A percentile compares a stretch with the other conserved stretches of the same genome.
phyloP scores from a whole-genome alignment of 2,888 invertebrate species.

The Zhuqinia jingwanae region DNA sequence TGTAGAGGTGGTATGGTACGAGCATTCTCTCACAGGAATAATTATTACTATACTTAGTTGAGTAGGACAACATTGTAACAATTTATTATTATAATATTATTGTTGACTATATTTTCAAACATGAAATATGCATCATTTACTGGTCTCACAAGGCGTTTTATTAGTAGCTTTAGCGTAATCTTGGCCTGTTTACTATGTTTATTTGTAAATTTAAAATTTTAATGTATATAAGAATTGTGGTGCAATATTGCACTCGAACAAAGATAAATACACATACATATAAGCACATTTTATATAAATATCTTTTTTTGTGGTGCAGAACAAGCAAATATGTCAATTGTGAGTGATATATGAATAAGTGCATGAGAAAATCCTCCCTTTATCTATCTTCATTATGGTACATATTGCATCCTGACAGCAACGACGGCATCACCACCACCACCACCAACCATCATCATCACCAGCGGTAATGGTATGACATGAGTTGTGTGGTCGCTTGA shows the following conservation, averaged over 20 bases:
- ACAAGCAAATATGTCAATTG: conserved; percentile 56
- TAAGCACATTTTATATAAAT: conserved; percentile 39
- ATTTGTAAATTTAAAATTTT: conserved; percentile 16
- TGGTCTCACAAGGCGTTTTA: conserved; percentile 46
- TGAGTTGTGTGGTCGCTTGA: not conserved
- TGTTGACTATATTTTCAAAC: not conserved
- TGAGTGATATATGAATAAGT: conserved; percentile 54
- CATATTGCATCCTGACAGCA: conserved; percentile 51
- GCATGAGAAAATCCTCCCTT: conserved; percentile 65
- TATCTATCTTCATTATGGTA: conserved; percentile 44
- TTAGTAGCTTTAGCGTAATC: conserved; percentile 42
- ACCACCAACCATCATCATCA: no score
- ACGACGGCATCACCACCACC: no score
- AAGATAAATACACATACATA: not conserved
- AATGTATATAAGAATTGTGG: conserved; percentile 14
- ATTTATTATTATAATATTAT: not conserved
- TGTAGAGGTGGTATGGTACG: not conserved
- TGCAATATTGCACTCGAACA: conserved; percentile 27
- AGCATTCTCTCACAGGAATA: conserved; percentile 23
- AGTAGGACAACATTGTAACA: conserved; percentile 29
- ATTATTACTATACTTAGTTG: not conserved
- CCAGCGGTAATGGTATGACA: conserved; percentile 5
- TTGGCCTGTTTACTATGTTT: conserved; percentile 51
- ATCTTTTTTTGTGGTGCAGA: not conserved
- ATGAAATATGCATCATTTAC: conserved; percentile 32